Conservation (phyloP, 1,140 invertebrate genomes). For the Conus betulinus region DNA sequence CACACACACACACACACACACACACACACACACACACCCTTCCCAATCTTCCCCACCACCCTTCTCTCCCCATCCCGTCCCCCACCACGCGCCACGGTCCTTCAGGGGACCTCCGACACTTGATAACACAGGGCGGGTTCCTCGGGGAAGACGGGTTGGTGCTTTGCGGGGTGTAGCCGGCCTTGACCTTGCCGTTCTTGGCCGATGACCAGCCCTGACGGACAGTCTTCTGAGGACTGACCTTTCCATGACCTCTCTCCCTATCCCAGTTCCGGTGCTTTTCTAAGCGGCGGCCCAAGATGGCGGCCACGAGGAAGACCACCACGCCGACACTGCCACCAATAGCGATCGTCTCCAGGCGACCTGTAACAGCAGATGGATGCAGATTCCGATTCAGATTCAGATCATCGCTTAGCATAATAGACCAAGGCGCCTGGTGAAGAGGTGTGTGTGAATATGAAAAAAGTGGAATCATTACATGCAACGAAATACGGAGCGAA, state of each 20-base stretch:
- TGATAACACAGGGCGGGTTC: not conserved
- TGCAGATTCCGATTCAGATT: not conserved
- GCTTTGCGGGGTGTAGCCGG: not conserved
- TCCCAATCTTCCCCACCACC: too few relatives aligned
- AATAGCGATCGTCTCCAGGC: not conserved
- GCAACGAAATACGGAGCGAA: too few relatives aligned
- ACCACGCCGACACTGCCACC: not conserved
- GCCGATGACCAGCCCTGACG: not conserved
- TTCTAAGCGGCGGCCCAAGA: not conserved
- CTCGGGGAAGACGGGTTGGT: not conserved
- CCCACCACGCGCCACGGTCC: too few relatives aligned
- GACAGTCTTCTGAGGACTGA: too few relatives aligned
- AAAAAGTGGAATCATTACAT: too few relatives aligned
- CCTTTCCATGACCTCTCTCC: not conserved
- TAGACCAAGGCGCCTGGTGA: too few relatives aligned
- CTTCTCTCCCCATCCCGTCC: too few relatives aligned
- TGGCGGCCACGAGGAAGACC: not conserved
- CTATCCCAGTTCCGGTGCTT: conserved; percentile 22
- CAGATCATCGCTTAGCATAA: too few relatives aligned
- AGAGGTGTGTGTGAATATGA: too few relatives aligned
- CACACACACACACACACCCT: not conserved
- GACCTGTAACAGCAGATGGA: not conserved
- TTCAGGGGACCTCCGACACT: not conserved
- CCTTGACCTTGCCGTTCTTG: not conserved
- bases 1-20: not conserved